Percentiles rank a stretch among this genome's conserved stretches.
Evolutionary conservation across 2,113 vertebrate genomes (phyloP).

Genomic region (Leptocoma aspasia): DNA sequence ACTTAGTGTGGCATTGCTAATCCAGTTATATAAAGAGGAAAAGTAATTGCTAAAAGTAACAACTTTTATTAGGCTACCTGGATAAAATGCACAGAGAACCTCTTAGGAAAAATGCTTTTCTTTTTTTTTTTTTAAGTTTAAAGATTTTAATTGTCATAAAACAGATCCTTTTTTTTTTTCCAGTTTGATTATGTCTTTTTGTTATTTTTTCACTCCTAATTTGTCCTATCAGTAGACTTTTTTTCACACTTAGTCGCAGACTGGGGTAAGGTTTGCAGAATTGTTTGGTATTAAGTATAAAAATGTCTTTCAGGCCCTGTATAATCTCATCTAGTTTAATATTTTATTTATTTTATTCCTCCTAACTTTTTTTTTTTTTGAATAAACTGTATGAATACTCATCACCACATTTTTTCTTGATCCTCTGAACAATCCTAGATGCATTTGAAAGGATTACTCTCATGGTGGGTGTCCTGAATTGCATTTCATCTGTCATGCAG

Average conservation of each 20-base stretch:
- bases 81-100: not conserved
- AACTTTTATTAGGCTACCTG: not conserved
- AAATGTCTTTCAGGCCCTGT: not conserved
- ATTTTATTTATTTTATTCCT: not conserved
- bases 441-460: constrained; percentile 19
- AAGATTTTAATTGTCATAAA: not conserved
- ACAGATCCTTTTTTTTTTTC: not conserved
- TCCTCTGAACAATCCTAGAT: not conserved
- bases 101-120: not conserved
- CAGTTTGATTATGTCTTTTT: not conserved
- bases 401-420: not conserved
- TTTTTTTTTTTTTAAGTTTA: not conserved
- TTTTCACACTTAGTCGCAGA: not conserved
- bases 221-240: not conserved
- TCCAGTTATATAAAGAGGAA: not conserved
- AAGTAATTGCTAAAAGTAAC: not conserved
- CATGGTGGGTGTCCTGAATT: constrained; percentile 11
- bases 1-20: not conserved
- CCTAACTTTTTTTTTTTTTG: not conserved
- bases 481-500: constrained; percentile 20
- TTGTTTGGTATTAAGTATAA: not conserved
- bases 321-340: not conserved
- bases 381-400: not conserved
- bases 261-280: not conserved
- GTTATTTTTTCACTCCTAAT: not conserved